A percentile compares a stretch with the other conserved stretches of the same genome.
Evolutionary conservation across 2,888 invertebrate species (phyloP).

Genomic region (Leptura quadrifasciata): DNA sequence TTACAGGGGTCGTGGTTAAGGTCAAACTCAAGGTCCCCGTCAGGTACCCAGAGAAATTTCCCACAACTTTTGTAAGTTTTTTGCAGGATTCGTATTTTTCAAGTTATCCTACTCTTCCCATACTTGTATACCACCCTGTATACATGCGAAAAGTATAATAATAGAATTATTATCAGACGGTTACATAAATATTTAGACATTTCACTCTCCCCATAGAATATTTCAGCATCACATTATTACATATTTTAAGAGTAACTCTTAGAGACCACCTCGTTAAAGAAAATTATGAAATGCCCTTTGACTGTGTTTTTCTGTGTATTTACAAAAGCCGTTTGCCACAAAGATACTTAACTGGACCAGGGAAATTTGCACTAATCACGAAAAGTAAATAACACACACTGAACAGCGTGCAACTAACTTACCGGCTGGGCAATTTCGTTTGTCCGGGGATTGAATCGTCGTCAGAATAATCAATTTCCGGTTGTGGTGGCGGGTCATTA

Average conservation of each 20-base stretch:
- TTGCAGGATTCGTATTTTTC: too few relatives aligned
- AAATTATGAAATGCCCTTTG: neutral
- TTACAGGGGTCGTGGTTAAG: too few relatives aligned
- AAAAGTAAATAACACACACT: conserved; percentile 36
- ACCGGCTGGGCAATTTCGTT: conserved; percentile 77
- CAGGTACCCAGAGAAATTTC: too few relatives aligned
- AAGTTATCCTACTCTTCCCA: too few relatives aligned
- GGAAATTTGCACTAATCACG: conserved; percentile 34
- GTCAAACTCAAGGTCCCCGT: too few relatives aligned
- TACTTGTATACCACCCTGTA: too few relatives aligned
- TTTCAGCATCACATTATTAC: neutral
- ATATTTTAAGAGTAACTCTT: neutral
- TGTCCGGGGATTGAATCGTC: conserved; percentile 85
- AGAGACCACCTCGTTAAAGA: neutral
- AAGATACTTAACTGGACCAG: conserved; percentile 21
- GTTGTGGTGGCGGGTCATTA: conserved; percentile 90
- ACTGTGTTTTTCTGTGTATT: neutral
- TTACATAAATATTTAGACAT: too few relatives aligned
- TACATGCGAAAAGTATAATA: too few relatives aligned
- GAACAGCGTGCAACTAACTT: conserved; percentile 60
- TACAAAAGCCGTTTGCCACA: conserved; percentile 5
- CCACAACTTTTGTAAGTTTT: too few relatives aligned
- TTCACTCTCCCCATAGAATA: neutral
- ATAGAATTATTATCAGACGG: too few relatives aligned
- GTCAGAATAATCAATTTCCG: conserved; percentile 93